A percentile compares a stretch with the other conserved stretches of the same genome.
Conservation (phyloP, 1,140 invertebrate species). For the Trissolcus basalis region DNA sequence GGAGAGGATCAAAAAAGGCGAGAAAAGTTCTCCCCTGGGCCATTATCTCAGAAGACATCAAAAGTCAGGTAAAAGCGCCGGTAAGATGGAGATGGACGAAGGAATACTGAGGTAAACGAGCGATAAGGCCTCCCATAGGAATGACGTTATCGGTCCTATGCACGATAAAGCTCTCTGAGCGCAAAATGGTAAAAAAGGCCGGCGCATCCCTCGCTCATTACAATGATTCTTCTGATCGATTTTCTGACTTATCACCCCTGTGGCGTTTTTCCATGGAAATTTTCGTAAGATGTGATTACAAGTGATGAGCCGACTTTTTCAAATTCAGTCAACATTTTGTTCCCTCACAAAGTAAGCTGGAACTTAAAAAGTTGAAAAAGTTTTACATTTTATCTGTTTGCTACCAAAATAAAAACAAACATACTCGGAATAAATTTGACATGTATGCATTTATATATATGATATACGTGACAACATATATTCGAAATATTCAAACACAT, state of each 20-base stretch:
- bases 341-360: too few species aligned
- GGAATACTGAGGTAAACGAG: slow-evolving; percentile 55
- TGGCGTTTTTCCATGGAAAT: slow-evolving; percentile 15
- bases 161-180: slow-evolving; percentile 50
- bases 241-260: slow-evolving; percentile 29
- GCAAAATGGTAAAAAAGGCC: slow-evolving; percentile 42
- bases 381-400: too few species aligned
- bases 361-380: too few species aligned
- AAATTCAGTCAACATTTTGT: too few species aligned
- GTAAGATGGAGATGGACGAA: slow-evolving; percentile 61
- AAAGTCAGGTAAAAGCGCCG: slow-evolving; percentile 60
- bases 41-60: slow-evolving; percentile 63
- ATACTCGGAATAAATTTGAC: too few species aligned
- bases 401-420: too few species aligned
- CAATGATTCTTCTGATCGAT: slow-evolving; percentile 39
- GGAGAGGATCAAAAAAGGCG: slow-evolving; percentile 41
- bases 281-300: not conserved
- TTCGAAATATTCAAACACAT: too few species aligned
- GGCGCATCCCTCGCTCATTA: slow-evolving; percentile 43
- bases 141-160: slow-evolving; percentile 54
- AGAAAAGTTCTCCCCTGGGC: slow-evolving; percentile 55
- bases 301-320: too few species aligned
- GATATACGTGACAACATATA: too few species aligned
- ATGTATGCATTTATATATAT: too few species aligned
- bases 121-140: slow-evolving; percentile 61